phyloP scores from a whole-genome alignment of 2,113 vertebrate species.

The Condylura cristata region DNA sequence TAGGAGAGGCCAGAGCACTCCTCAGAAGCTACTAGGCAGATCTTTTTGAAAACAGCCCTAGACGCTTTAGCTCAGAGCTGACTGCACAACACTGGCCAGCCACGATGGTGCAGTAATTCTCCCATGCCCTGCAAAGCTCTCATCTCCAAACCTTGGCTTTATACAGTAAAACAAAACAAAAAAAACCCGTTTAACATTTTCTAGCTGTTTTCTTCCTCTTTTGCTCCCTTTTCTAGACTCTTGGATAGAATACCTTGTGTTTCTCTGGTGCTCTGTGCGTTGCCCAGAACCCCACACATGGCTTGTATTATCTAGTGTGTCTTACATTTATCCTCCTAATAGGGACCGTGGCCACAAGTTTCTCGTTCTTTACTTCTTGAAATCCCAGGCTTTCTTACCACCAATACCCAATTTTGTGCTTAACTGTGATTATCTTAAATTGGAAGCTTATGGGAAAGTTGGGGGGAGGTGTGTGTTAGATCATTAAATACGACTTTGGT shows the following conservation, averaged over 20 bases:
- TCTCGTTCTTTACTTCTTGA: slow-evolving; percentile 52
- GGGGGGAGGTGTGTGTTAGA: slow-evolving; percentile 40
- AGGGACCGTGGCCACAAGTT: slow-evolving; percentile 29
- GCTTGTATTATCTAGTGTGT: not conserved
- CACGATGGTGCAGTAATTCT: not conserved
- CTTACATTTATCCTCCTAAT: slow-evolving; percentile 39
- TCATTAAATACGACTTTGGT: slow-evolving; percentile 91
- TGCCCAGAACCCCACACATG: not conserved
- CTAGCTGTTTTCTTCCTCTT: not conserved
- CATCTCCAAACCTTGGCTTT: not conserved
- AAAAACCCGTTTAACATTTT: slow-evolving; percentile 4
- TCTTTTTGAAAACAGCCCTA: slow-evolving; percentile 34
- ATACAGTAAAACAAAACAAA: not conserved
- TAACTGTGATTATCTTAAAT: slow-evolving; percentile 61
- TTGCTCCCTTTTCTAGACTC: not conserved
- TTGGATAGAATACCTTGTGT: slow-evolving; percentile 18
- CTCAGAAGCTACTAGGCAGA: not conserved
- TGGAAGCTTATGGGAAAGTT: slow-evolving; percentile 66
- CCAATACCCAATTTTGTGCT: slow-evolving; percentile 48
- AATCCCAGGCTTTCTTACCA: slow-evolving; percentile 60
- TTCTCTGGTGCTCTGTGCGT: slow-evolving; percentile 48
- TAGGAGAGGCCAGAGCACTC: not conserved
- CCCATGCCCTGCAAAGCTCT: not conserved
- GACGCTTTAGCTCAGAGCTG: not conserved
- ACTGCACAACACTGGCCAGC: not conserved